Evolutionary conservation across 2,888 invertebrate species (phyloP).

Genomic region (Stenotaenia linearis): DNA sequence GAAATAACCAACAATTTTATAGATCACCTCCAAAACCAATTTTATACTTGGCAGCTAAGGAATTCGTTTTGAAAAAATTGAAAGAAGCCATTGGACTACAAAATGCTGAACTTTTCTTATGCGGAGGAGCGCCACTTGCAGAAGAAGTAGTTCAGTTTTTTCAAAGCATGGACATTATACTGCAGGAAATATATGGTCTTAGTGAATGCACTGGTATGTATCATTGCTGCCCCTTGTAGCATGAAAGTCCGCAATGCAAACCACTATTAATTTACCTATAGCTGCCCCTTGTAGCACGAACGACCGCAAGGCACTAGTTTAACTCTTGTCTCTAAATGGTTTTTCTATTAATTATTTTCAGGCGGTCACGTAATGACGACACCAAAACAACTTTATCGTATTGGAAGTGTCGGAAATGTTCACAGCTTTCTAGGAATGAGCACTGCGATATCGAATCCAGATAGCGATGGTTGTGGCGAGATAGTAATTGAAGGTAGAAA

Average conservation of each 20-base stretch:
- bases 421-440: conserved; percentile 47
- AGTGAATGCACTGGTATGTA: not conserved
- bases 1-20: too few relatives aligned
- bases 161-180: not conserved
- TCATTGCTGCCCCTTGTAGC: not conserved
- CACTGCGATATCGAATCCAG: conserved; percentile 64
- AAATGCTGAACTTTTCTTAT: conserved; percentile 61
- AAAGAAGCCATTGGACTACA: conserved; percentile 73
- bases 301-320: too few relatives aligned
- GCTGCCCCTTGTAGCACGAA: too few relatives aligned
- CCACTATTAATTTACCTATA: not conserved
- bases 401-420: conserved; percentile 65
- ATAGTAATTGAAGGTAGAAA: conserved; percentile 62
- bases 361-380: conserved; percentile 45
- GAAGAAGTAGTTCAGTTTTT: conserved; percentile 76
- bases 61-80: conserved; percentile 71
- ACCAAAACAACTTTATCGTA: conserved; percentile 51
- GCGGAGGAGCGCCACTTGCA: conserved; percentile 81
- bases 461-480: conserved; percentile 71
- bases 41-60: conserved; percentile 47
- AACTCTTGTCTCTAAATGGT: not conserved
- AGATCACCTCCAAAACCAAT: not conserved
- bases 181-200: conserved; percentile 45
- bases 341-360: not conserved
- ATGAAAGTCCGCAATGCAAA: too few relatives aligned